These are phyloP conservation scores for Daphoenositta chrysoptera DNA, from an alignment of 2,113 vertebrate species.

Conservation along the genomic window DNA sequence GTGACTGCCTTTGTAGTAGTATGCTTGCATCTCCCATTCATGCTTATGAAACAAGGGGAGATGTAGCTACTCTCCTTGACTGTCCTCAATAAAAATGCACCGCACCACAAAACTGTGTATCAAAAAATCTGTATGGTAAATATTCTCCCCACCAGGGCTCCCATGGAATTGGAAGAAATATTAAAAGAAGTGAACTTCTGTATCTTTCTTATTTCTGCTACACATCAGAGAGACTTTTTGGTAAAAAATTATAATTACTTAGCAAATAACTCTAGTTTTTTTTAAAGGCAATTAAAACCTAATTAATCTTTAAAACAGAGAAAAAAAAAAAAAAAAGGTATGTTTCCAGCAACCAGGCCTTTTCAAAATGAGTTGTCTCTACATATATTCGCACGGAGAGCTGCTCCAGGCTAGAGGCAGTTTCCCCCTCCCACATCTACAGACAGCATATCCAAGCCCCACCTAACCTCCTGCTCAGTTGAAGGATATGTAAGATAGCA, in stretches of 20 bases:
- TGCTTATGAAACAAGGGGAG: background rate
- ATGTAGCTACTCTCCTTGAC: background rate
- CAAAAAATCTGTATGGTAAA: background rate
- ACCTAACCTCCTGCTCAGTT: background rate
- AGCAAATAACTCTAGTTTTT: background rate
- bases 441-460: background rate
- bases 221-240: background rate
- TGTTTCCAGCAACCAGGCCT: background rate
- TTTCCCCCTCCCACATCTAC: background rate
- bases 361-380: background rate
- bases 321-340: no score
- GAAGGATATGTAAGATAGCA: constrained; percentile 32
- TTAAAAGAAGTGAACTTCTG: background rate
- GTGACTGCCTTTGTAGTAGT: background rate
- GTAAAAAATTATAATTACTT: background rate
- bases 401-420: background rate
- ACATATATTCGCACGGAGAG: background rate
- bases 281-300: background rate
- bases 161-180: background rate
- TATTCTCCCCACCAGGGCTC: background rate
- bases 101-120: background rate
- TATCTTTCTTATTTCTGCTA: background rate
- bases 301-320: background rate
- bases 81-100: background rate
- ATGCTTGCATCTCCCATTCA: background rate